Evolutionary conservation across 2,797 vertebrate genomes (phyloP).

Genomic region (Pipistrellus pipistrellus): DNA sequence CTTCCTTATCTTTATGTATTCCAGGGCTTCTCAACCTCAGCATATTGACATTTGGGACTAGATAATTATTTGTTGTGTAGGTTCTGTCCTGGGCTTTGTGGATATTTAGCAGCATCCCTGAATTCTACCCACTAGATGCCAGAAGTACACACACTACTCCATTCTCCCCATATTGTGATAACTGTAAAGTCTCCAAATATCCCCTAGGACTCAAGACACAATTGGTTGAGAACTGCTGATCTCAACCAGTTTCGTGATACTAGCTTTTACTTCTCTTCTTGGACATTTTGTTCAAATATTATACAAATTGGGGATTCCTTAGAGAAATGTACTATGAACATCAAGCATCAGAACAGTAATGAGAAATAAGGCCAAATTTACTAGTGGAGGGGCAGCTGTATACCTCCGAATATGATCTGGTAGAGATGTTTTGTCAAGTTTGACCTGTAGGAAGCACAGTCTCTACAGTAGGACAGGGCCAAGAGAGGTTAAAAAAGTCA

Average conservation of each 20-base stretch:
- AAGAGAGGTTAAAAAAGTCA: conserved; percentile 73
- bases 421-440: conserved; percentile 21
- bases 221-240: background rate
- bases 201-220: background rate
- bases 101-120: background rate
- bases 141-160: background rate
- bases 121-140: background rate
- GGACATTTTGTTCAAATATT: background rate
- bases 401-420: background rate
- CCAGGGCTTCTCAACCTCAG: background rate
- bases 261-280: background rate
- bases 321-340: background rate
- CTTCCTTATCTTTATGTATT: conserved; percentile 26
- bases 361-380: background rate
- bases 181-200: background rate
- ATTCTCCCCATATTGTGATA: background rate
- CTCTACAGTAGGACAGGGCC: background rate
- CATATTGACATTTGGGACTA: background rate
- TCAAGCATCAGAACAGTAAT: background rate
- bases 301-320: background rate
- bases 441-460: background rate
- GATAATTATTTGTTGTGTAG: background rate
- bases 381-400: background rate
- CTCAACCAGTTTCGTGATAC: background rate
- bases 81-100: background rate